Percentiles rank a stretch among this genome's conserved stretches.
phyloP scores from a whole-genome alignment of 2,113 vertebrate genomes.

The Lasiurus cinereus region DNA sequence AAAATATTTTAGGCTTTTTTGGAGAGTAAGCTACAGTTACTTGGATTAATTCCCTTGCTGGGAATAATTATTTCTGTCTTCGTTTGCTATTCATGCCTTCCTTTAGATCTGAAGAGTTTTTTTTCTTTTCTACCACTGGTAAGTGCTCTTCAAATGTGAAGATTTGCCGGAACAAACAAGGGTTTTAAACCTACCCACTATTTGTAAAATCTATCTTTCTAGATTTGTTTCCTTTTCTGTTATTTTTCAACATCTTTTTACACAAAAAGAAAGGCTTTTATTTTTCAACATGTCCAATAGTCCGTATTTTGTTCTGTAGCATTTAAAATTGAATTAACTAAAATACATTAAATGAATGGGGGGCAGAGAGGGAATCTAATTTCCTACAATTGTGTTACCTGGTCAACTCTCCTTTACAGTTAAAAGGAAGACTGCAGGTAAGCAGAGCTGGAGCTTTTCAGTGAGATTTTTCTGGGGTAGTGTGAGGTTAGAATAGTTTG shows the following conservation, averaged over 20 bases:
- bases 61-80: conserved; percentile 44
- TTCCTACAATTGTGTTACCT: conserved; percentile 29
- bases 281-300: conserved; percentile 21
- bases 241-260: conserved; percentile 29
- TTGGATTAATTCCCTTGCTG: conserved; percentile 34
- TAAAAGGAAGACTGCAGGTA: conserved; percentile 13
- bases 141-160: conserved; percentile 6
- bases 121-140: not conserved
- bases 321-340: conserved; percentile 62
- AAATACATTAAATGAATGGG: conserved; percentile 30
- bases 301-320: not conserved
- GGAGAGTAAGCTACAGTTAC: conserved; percentile 18
- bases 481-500: not conserved
- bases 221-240: conserved; percentile 32
- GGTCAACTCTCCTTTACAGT: not conserved
- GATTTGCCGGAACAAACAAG: conserved; percentile 45
- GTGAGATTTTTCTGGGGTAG: conserved; percentile 23
- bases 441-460: not conserved
- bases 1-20: conserved; percentile 24
- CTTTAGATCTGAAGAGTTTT: not conserved
- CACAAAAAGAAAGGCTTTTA: not conserved
- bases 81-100: not conserved
- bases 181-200: not conserved
- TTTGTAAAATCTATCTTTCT: conserved; percentile 51
- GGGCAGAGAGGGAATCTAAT: not conserved